phyloP scores from a whole-genome alignment of 2,797 vertebrate genomes.

The Tenualosa ilisha region DNA sequence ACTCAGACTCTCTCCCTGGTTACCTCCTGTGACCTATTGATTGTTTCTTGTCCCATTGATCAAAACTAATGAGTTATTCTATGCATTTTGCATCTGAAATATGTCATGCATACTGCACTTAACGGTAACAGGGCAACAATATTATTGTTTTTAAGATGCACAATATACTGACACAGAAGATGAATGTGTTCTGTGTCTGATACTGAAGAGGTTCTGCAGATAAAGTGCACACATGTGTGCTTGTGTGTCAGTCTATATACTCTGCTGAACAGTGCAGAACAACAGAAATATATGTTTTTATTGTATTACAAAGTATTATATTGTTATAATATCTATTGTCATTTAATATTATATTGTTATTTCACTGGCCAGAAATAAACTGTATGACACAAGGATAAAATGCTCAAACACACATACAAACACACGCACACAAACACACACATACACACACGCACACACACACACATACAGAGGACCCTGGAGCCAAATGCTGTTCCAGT shows the following conservation, averaged over 20 bases:
- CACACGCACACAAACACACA: neutral
- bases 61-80: slow-evolving; percentile 5
- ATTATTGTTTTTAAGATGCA: too few relatives aligned
- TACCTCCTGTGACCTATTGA: neutral
- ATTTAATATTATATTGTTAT: too few relatives aligned
- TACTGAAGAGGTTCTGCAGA: slow-evolving; percentile 56
- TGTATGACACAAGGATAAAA: too few relatives aligned
- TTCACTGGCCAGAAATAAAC: too few relatives aligned
- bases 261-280: too few relatives aligned
- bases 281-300: too few relatives aligned
- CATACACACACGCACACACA: slow-evolving; percentile 7
- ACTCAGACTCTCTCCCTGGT: neutral
- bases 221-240: neutral
- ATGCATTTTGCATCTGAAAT: neutral
- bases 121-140: neutral
- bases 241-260: too few relatives aligned
- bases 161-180: too few relatives aligned
- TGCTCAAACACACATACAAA: neutral
- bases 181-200: too few relatives aligned
- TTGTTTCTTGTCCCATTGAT: neutral
- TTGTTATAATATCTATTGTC: too few relatives aligned
- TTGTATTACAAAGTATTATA: too few relatives aligned
- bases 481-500: slow-evolving; percentile 53
- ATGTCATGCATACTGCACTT: neutral
- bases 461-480: neutral